Percentiles rank a stretch among this genome's conserved stretches.
Evolutionary conservation across 1,140 invertebrate species (phyloP).

Genomic region (Bathynomus jamesi): DNA sequence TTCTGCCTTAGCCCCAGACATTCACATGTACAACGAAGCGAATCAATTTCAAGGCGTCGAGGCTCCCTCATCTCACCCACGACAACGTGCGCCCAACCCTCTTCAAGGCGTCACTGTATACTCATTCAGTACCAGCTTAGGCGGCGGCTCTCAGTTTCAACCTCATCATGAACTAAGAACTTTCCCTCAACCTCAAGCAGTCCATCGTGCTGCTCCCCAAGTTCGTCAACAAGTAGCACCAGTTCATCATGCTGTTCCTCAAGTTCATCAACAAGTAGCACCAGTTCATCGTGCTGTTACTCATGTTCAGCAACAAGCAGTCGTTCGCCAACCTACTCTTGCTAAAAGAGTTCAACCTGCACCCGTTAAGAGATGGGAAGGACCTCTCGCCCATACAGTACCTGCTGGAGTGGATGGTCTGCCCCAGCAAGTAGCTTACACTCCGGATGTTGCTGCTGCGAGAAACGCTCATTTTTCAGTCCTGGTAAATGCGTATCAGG

Average conservation of each 20-base stretch:
- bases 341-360: neutral
- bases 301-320: neutral
- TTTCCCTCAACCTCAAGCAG: slow-evolving; percentile 7
- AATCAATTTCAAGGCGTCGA: neutral
- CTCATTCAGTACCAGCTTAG: slow-evolving; percentile 9
- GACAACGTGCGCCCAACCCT: slow-evolving; percentile 1
- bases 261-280: too few relatives aligned
- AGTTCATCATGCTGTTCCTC: too few relatives aligned
- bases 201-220: neutral
- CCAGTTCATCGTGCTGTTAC: too few relatives aligned
- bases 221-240: slow-evolving; percentile 5
- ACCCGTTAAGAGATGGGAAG: slow-evolving; percentile 14
- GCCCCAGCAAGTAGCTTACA: slow-evolving; percentile 15
- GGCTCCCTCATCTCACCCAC: neutral
- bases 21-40: slow-evolving; percentile 7
- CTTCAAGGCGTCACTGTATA: neutral
- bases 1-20: slow-evolving; percentile 14
- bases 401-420: slow-evolving; percentile 12
- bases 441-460: slow-evolving; percentile 38
- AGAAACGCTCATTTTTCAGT: slow-evolving; percentile 37
- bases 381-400: slow-evolving; percentile 15
- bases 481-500: slow-evolving; percentile 27
- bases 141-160: slow-evolving; percentile 2
- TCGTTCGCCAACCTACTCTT: neutral
- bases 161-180: slow-evolving; percentile 9